Evolutionary conservation across 1,140 invertebrate genomes (phyloP).

Genomic region (Pseudobourletiella spinata): DNA sequence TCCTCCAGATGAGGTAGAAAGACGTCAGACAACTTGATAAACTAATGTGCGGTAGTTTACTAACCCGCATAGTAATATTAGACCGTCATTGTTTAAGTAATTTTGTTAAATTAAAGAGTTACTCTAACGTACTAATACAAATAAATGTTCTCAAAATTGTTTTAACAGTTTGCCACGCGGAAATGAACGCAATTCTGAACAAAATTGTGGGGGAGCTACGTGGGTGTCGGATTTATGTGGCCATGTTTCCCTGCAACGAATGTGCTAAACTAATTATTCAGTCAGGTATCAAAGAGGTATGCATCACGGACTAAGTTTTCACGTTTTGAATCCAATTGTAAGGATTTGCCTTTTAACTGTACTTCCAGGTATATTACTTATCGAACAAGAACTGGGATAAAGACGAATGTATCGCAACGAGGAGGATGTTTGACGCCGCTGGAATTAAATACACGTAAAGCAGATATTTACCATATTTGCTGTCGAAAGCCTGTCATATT

Average conservation of each 20-base stretch:
- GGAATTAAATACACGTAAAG: conserved; percentile 53
- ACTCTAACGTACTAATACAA: too few relatives aligned
- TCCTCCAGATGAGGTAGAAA: too few relatives aligned
- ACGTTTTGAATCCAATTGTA: not conserved
- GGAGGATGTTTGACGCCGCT: conserved; percentile 67
- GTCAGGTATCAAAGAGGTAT: conserved; percentile 68
- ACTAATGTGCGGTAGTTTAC: too few relatives aligned
- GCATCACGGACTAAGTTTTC: not conserved
- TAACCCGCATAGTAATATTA: too few relatives aligned
- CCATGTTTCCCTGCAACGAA: conserved; percentile 89
- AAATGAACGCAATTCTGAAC: conserved; percentile 93
- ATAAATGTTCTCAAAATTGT: too few relatives aligned
- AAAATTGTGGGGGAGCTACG: conserved; percentile 68
- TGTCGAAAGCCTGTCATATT: too few relatives aligned
- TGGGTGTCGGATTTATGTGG: conserved; percentile 75
- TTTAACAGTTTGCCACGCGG: conserved; percentile 95
- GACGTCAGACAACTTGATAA: too few relatives aligned
- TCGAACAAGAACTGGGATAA: conserved; percentile 69
- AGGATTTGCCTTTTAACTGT: not conserved
- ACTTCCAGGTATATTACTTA: conserved; percentile 51
- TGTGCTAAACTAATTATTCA: conserved; percentile 97
- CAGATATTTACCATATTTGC: not conserved
- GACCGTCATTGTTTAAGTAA: too few relatives aligned
- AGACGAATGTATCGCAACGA: conserved; percentile 58
- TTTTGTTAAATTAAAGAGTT: too few relatives aligned